These are phyloP conservation scores for Trachelipus rathkii DNA, from an alignment of 1,140 invertebrate species.

Conservation along the genomic window DNA sequence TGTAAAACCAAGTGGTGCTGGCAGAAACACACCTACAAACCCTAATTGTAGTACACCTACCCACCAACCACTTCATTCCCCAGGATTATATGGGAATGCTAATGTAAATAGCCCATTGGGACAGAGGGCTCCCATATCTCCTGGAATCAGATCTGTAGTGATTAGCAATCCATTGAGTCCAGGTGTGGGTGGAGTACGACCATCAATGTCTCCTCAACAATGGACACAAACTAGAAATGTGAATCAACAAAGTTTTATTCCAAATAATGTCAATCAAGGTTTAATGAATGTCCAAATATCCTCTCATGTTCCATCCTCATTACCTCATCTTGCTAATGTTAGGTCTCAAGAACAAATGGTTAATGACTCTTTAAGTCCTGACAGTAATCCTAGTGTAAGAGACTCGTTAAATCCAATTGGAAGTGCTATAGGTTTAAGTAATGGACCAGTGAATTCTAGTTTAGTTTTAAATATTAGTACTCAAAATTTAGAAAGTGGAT, in stretches of 20 bases:
- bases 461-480: constrained; percentile 6
- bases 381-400: background rate
- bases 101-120: constrained; percentile 39
- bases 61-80: constrained; percentile 37
- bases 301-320: background rate
- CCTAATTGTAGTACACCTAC: constrained; percentile 34
- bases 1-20: constrained; percentile 36
- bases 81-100: constrained; percentile 33
- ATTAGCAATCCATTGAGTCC: constrained; percentile 41
- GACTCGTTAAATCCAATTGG: background rate
- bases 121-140: constrained; percentile 39
- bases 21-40: constrained; percentile 37
- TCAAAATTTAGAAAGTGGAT: background rate
- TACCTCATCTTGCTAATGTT: background rate
- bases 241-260: background rate
- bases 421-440: constrained; percentile 10
- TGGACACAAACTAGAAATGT: constrained; percentile 25
- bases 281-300: background rate
- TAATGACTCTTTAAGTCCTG: constrained; percentile 4
- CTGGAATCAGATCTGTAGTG: constrained; percentile 29
- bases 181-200: constrained; percentile 32
- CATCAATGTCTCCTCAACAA: constrained; percentile 45
- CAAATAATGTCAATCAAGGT: background rate
- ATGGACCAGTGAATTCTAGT: constrained; percentile 6
- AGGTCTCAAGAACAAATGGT: background rate